Evolutionary conservation across 2,888 invertebrate species (phyloP).

Genomic region (Prosapia bicincta): DNA sequence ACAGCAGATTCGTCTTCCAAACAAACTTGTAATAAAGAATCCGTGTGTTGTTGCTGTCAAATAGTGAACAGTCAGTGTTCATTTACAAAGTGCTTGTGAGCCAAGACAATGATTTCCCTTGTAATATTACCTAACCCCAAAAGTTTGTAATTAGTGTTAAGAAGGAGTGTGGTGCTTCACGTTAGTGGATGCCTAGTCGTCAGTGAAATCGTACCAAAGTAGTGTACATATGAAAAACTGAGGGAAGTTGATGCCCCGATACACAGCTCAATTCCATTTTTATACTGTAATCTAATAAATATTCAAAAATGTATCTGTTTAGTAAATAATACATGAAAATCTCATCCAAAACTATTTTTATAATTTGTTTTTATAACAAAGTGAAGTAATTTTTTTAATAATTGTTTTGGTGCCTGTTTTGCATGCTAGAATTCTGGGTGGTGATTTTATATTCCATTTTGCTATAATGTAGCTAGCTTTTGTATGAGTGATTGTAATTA

Average conservation of each 20-base stretch:
- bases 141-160: not conserved
- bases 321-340: constrained; percentile 30
- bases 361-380: not conserved
- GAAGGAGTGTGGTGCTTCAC: not conserved
- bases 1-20: constrained; percentile 22
- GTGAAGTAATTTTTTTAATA: not conserved
- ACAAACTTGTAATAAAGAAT: not conserved
- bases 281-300: constrained; percentile 30
- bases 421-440: not conserved
- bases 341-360: constrained; percentile 17
- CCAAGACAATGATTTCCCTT: not conserved
- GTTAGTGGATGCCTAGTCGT: constrained; percentile 33
- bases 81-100: not conserved
- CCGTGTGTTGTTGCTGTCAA: constrained; percentile 20
- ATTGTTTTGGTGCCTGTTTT: not conserved
- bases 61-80: not conserved
- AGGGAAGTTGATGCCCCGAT: constrained; percentile 12
- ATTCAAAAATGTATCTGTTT: constrained; percentile 24
- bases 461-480: not conserved
- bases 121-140: not conserved
- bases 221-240: constrained; percentile 34
- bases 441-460: not conserved
- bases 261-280: constrained; percentile 31
- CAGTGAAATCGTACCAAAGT: constrained; percentile 38
- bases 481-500: not conserved